These are phyloP conservation scores for Tamandua tetradactyla DNA, from an alignment of 2,797 vertebrate species.

Conservation along the genomic window DNA sequence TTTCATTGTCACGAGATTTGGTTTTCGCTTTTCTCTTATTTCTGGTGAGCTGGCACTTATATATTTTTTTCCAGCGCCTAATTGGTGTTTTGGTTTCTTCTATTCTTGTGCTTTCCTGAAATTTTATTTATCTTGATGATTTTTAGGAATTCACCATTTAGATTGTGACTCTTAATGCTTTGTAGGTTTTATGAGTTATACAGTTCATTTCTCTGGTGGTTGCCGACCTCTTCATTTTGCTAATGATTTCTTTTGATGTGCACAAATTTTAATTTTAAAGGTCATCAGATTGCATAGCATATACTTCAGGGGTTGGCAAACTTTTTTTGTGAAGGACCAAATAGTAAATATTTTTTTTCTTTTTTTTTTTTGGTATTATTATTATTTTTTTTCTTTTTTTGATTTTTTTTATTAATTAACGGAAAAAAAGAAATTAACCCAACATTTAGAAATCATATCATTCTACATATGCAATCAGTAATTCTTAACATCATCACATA, in stretches of 20 bases:
- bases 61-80: too few species aligned
- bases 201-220: background rate
- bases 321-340: background rate
- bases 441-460: too few species aligned
- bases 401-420: too few species aligned
- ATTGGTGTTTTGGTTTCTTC: background rate
- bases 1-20: too few species aligned
- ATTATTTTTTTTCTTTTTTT: too few species aligned
- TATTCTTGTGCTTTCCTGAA: background rate
- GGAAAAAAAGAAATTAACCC: too few species aligned
- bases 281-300: accelerated
- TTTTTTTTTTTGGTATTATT: too few species aligned
- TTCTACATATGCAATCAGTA: too few species aligned
- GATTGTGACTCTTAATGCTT: background rate
- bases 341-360: accelerated
- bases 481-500: too few species aligned
- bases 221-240: accelerated
- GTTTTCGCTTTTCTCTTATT: background rate
- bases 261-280: background rate
- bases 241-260: background rate
- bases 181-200: accelerated
- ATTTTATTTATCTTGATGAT: background rate
- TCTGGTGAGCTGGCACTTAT: background rate
- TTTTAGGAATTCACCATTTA: background rate
- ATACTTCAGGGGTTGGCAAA: accelerated